A percentile compares a stretch with the other conserved stretches of the same genome.
Evolutionary conservation across 1,140 invertebrate species (phyloP).

Genomic region (Orius laevigatus): DNA sequence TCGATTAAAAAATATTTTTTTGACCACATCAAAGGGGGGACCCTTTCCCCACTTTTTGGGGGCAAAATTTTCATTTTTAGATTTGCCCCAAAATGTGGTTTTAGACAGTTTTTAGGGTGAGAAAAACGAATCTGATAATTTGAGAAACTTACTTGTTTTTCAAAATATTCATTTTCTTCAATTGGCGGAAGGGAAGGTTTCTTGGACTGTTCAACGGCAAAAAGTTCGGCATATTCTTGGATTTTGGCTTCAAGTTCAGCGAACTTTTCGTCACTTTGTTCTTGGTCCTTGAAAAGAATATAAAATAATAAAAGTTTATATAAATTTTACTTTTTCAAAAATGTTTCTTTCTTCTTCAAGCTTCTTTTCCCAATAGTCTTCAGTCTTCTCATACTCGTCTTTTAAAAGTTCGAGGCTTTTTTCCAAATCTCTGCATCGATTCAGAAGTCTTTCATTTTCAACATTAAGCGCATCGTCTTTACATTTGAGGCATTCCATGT

Average conservation of each 20-base stretch:
- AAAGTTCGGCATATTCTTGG: conserved; percentile 62
- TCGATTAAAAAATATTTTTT: no score
- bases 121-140: not conserved
- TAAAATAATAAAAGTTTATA: conserved; percentile 3
- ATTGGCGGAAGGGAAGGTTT: conserved; percentile 47
- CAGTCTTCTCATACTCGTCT: conserved; percentile 62
- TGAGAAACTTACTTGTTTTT: conserved; percentile 36
- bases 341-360: conserved; percentile 58
- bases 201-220: conserved; percentile 32
- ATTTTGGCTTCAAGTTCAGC: conserved; percentile 54
- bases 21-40: no score
- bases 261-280: conserved; percentile 59
- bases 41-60: no score
- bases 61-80: no score
- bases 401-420: conserved; percentile 51
- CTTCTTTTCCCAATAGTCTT: conserved; percentile 68
- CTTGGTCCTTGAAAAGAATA: conserved; percentile 37
- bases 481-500: not conserved
- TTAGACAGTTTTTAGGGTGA: no score
- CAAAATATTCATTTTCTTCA: conserved; percentile 52
- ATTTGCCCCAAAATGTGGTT: no score
- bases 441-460: conserved; percentile 32
- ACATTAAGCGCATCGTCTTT: conserved; percentile 20
- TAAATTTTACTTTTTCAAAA: conserved; percentile 36
- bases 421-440: conserved; percentile 48